Conservation (phyloP, 35 echinoderm and acorn worm species). For the Hemicentrotus pulcherrimus region DNA sequence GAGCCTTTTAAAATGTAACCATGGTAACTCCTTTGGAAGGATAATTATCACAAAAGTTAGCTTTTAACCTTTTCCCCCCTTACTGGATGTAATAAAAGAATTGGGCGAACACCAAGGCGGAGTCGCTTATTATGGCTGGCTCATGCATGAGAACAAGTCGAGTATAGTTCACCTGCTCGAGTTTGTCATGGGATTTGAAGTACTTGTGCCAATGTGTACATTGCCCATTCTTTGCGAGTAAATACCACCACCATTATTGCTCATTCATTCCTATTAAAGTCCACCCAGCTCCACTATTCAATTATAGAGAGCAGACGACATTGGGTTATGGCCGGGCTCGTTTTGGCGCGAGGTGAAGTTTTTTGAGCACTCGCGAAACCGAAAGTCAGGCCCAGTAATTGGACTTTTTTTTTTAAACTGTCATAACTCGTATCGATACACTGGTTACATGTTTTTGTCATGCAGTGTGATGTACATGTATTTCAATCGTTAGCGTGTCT, state of each 20-base stretch:
- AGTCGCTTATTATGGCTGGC: not conserved
- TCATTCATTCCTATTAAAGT: conserved; percentile 12
- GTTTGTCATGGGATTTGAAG: conserved; percentile 19
- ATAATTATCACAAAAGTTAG: not conserved
- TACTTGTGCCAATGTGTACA: conserved; percentile 41
- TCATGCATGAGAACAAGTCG: not conserved
- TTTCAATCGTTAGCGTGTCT: no score
- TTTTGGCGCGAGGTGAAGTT: not conserved
- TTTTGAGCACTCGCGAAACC: not conserved
- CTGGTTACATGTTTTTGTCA: no score
- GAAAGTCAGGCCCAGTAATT: not conserved
- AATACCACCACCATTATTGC: conserved; percentile 2
- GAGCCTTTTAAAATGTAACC: not conserved
- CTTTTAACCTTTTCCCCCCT: not conserved
- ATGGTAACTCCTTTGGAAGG: not conserved
- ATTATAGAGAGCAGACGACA: not conserved
- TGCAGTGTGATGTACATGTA: no score
- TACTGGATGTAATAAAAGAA: not conserved
- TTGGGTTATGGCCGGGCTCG: not conserved
- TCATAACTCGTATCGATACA: no score
- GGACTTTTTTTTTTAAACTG: not conserved
- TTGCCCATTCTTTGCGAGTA: conserved; percentile 15
- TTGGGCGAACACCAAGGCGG: not conserved
- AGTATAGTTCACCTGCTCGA: not conserved
- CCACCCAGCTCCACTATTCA: not conserved